These are phyloP conservation scores for Hirudo medicinalis DNA, from an alignment of 1,140 invertebrate species.

Conservation along the genomic window DNA sequence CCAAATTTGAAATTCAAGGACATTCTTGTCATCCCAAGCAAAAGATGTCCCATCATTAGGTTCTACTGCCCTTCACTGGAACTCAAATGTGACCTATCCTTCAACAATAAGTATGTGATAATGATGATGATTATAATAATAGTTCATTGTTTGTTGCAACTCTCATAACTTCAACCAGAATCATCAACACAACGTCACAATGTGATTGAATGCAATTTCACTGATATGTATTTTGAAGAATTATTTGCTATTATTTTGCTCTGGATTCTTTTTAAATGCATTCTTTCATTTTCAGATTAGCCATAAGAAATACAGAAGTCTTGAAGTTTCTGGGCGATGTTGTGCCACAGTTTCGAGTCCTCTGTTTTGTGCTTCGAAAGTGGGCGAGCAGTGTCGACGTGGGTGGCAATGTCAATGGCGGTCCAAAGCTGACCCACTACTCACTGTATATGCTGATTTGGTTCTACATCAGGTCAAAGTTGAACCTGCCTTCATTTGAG, in stretches of 20 bases:
- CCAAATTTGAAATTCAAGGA: background rate
- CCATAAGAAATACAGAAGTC: background rate
- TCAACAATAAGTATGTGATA: background rate
- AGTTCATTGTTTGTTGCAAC: too few species aligned
- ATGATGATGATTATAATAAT: too few species aligned
- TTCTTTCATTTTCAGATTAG: background rate
- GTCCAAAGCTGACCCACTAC: constrained; percentile 4
- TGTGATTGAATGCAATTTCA: too few species aligned
- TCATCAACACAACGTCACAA: too few species aligned
- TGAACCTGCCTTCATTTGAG: background rate
- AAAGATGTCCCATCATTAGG: background rate
- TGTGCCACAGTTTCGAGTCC: background rate
- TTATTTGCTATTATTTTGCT: too few species aligned
- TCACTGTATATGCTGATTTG: background rate
- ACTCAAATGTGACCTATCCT: constrained; percentile 6
- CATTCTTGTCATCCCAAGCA: background rate
- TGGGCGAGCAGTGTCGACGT: background rate
- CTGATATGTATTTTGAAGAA: too few species aligned
- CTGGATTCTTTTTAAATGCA: too few species aligned
- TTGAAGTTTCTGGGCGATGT: background rate
- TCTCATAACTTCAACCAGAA: too few species aligned
- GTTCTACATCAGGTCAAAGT: constrained; percentile 5
- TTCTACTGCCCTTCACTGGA: background rate
- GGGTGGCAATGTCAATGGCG: background rate
- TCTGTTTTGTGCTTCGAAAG: background rate